Evolutionary conservation across 2,113 vertebrate genomes (phyloP), one percentile per base, ranked within the genome.

Genomic region (Scartelaos histophorus): DNA sequence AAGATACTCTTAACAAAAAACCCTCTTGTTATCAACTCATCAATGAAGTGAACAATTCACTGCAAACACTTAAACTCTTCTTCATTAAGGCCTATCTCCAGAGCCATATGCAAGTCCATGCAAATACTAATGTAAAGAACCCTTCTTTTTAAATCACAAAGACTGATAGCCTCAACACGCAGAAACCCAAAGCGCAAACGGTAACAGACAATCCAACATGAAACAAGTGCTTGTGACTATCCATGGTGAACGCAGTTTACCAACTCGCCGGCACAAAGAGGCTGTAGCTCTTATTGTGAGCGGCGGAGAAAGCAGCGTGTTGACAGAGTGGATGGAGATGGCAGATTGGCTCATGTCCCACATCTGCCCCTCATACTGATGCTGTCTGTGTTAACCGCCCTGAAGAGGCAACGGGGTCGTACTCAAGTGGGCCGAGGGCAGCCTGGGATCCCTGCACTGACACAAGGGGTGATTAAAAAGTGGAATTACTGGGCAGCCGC

Each of bases 381-480:
- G 51, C 62, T 78, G 81, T 34, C 78, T 74, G 72, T 82, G 56
- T 22, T 9, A 75, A 72, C 79, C 89, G 89, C 90, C 86, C 85
- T 89, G 62, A 80, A 75, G 69, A 83, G 83, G 79, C 87, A 88
- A 77, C 65, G 77, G 76, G 88, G 88, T 87, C 73, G 46, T 71
- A 82, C 90, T 93, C 83, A 88, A 94, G 92, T 89, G 90, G 89
- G 77, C 66, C 73, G 77, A 88, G 89, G 86, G 70, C 78, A 84
- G 80, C 78, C 86, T 82, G 87, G 78, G 88, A 85, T 85, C 80
- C 71, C 74, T 35, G 73, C 47, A 53, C 65, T 15, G 60, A 89
- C 82, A 87, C 86, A 85, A 79, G 73, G 83, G 78, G 87, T 85
- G 79, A 92, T 91, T 89, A 92, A 93, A 91, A 83, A 69, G 62